Evolutionary conservation across 2,888 invertebrate genomes (phyloP), one percentile per base, ranked within the genome.

Genomic region (Epistrophe eligans): DNA sequence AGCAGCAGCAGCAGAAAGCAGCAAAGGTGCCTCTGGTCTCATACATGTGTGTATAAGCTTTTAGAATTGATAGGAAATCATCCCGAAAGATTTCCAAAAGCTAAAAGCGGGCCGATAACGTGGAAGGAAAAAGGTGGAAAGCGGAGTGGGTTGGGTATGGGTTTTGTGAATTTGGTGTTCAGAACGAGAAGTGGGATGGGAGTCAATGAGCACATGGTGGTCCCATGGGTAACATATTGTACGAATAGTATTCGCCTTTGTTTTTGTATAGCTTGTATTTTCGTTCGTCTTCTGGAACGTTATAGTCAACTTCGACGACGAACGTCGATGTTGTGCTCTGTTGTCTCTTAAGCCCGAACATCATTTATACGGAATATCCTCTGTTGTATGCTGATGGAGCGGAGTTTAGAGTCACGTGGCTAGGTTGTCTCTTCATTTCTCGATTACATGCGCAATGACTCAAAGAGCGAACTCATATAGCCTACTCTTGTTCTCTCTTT

Each of bases 141-240:
- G 24, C 24, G 79, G 84, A 81, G 87, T 88, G 88, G 84, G 85
- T 88, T 88, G 88, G 84, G 85, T 89, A 1, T 35, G 35, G 35
- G 0, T 88, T 89, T 83, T 58, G 24, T 24, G 77, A 72, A 28
- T 64, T 87, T 52, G 57, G 48, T 79, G 62, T 73, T 76, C 66
- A 40, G 40, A 52, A 55, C 19, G 50, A 43, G 55, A 62, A 64
- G 77, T 70, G 85, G 85, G 71, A 85, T 77, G 83, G 82, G 88
- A 84, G 85, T 81, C 79, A 84, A 84, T 88, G 88, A 88, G 89
- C 89, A 84, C 89, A 89, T 88, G 87, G 82, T 84, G 88, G 83
- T 89, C 89, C 89, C 89, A 79, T 60, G 88, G 88, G 89, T 89
- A 80, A 88, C 88, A 88, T 89, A 89, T 89, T 88, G 88, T 88